Conservation (phyloP, 2,888 invertebrate genomes). For the Theretra japonica region DNA sequence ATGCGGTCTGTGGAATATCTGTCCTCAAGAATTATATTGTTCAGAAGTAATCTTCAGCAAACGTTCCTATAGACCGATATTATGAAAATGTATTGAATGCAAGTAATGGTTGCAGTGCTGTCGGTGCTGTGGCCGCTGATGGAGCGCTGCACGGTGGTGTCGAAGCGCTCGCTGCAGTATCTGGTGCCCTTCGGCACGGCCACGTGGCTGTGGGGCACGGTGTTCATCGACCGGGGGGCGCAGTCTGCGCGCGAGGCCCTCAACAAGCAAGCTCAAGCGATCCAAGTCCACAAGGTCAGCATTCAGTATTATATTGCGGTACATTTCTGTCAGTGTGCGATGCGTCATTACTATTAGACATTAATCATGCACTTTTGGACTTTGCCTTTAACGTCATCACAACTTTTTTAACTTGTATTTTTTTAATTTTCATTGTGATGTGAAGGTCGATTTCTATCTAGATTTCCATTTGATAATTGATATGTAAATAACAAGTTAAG, state of each 20-base stretch:
- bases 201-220: constrained; percentile 94
- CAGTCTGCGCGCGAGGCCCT: constrained; percentile 89
- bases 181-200: constrained; percentile 93
- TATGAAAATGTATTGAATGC: too few species aligned
- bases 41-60: too few species aligned
- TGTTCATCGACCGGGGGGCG: constrained; percentile 93
- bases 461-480: too few species aligned
- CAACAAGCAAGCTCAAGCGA: constrained; percentile 88
- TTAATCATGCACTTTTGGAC: neutral
- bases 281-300: constrained; percentile 86
- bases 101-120: constrained; percentile 78
- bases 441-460: too few species aligned
- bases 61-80: too few species aligned
- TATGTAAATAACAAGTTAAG: too few species aligned
- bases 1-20: too few species aligned
- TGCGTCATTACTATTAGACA: neutral
- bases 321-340: too few species aligned
- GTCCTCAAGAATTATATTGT: too few species aligned
- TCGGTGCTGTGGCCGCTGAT: constrained; percentile 93
- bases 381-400: neutral
- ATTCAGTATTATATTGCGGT: constrained; percentile 47
- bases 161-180: constrained; percentile 93
- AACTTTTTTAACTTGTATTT: neutral
- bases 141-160: constrained; percentile 91
- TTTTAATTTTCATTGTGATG: neutral